Base-by-base conservation (phyloP, 2,113 vertebrate species). In the Nannobrachium achirus region DNA sequence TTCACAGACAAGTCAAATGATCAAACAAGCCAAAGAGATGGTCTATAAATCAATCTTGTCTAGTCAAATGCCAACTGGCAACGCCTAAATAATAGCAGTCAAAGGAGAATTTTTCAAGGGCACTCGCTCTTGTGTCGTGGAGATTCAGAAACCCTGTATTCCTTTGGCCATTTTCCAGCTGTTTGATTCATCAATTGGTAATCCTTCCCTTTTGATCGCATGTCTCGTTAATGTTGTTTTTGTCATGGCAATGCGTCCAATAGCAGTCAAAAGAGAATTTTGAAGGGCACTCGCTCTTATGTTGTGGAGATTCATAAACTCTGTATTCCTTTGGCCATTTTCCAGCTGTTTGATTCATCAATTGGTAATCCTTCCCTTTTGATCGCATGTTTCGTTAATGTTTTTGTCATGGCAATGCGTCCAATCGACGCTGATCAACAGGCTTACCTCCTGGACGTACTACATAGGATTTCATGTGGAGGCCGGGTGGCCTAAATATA, bases 171-270 rank as follows among this genome's bases (percentile, higher is more conserved):
- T 72, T 69, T 73, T 42, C 33, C 3, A 3, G 19, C 61, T 53
- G 72, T 71, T 71, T 75, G 76, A 81, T 73, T 66, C 89, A 85
- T 82, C 66, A 60, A 75, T 73, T 61, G 55, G 65, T 79, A 83
- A 78, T 75, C 68, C 53, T 65, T 75, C 68, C 53, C 66, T 81
- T 87, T 82, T 86, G 58, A 86, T 81, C 6, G 65, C 71, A 81
- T 81, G 65, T 78, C 73, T 86, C 69, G 82, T 90, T 80, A 82
- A 86, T 80, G 84, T 66, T 58, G 57, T 84, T 74, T 80, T 58
- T n/a, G n/a, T n/a, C n/a, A n/a, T n/a, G n/a, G n/a, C n/a, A n/a
- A n/a, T n/a, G n/a, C n/a, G n/a, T n/a, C n/a, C n/a, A 70, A 78
- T 49, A 76, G 55, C 68, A 25, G 83, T 56, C 45, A 11, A 9